Base-by-base conservation (phyloP, 2,888 invertebrate species). In the Pyrrhia umbra region DNA sequence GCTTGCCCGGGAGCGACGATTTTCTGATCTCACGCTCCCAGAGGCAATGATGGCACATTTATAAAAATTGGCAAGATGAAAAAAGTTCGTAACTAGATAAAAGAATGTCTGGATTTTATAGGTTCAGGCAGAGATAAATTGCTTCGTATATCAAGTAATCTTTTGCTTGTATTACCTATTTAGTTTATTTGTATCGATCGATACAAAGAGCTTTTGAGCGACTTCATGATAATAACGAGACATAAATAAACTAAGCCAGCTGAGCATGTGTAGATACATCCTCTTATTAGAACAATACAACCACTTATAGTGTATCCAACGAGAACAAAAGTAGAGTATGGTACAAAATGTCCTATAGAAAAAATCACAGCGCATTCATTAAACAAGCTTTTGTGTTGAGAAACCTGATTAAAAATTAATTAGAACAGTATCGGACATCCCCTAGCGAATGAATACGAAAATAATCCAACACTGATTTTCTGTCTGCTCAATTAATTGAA, bases 401-500 rank as follows among this genome's bases (percentile, higher is more conserved):
- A 49, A 61, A 61, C 13, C 55, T 66, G 60, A 76, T 80, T 74
- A 69, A 80, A 76, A 68, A 70, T 72, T 68, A 78, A 80, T 80
- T 67, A 62, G 45, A 78, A 62, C 63, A 66, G 50, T 65, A 71
- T 75, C 49, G 34, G 63, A 55, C 56, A 50, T 66, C 47, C 45
- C 71, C 72, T 66, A 74, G 57, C 63, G 50, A 66, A 57, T 64
- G 63, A 68, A 80, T 74, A 68, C 68, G 67, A 76, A 80, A 81
- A 74, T 75, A 76, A 77, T 76, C 78, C 76, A 40, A 76, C 70
- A 68, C 73, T 54, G 62, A 78, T 77, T 65, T 80, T 77, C 68
- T 61, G 73, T 59, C 61, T 70, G 79, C 80, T 77, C 78, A 71
- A 85, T 83, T 84, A 84, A 85, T 85, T 77, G 80, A 78, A 69